A percentile compares a stretch with the other conserved stretches of the same genome.
phyloP scores from a whole-genome alignment of 2,888 invertebrate species.

The Watsonalla cultraria region DNA sequence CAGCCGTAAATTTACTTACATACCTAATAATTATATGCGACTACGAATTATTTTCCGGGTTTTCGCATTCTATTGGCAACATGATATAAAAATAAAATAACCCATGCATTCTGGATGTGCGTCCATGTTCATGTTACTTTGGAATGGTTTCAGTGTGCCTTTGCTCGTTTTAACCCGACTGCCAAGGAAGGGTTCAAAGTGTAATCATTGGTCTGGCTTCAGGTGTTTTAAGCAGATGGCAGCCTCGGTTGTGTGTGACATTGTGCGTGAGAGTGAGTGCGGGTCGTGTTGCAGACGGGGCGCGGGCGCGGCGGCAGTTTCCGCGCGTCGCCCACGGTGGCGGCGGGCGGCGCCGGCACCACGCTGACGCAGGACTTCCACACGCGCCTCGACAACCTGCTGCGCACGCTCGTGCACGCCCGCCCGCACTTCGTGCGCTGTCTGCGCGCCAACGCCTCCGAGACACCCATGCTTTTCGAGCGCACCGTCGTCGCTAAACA shows the following conservation, averaged over 20 bases:
- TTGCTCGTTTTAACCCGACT: too few relatives aligned
- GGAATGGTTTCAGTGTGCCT: too few relatives aligned
- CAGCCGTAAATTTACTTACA: too few relatives aligned
- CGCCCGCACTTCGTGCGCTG: slow-evolving; percentile 97
- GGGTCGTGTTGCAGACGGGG: slow-evolving; percentile 80
- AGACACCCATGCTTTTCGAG: slow-evolving; percentile 91
- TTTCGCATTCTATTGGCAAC: too few relatives aligned
- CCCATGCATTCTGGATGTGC: too few relatives aligned
- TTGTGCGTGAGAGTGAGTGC: slow-evolving; percentile 72
- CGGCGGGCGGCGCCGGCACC: slow-evolving; percentile 92
- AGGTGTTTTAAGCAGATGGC: not conserved
- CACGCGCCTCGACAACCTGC: slow-evolving; percentile 93
- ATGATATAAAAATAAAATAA: too few relatives aligned
- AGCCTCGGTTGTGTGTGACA: not conserved
- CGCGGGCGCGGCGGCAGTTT: slow-evolving; percentile 81
- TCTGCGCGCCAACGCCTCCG: slow-evolving; percentile 90
- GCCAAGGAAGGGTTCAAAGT: too few relatives aligned
- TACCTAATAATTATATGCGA: too few relatives aligned
- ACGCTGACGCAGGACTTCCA: slow-evolving; percentile 97
- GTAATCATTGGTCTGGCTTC: too few relatives aligned
- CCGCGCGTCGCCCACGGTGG: slow-evolving; percentile 93
- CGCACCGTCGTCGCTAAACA: slow-evolving; percentile 90
- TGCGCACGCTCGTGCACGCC: slow-evolving; percentile 94
- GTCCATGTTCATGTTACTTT: too few relatives aligned
- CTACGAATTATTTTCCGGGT: too few relatives aligned